A percentile compares a stretch with the other conserved stretches of the same genome.
These are phyloP conservation scores for Porphyrio hochstetteri DNA, from an alignment of 2,113 vertebrate species.

Conservation along the genomic window DNA sequence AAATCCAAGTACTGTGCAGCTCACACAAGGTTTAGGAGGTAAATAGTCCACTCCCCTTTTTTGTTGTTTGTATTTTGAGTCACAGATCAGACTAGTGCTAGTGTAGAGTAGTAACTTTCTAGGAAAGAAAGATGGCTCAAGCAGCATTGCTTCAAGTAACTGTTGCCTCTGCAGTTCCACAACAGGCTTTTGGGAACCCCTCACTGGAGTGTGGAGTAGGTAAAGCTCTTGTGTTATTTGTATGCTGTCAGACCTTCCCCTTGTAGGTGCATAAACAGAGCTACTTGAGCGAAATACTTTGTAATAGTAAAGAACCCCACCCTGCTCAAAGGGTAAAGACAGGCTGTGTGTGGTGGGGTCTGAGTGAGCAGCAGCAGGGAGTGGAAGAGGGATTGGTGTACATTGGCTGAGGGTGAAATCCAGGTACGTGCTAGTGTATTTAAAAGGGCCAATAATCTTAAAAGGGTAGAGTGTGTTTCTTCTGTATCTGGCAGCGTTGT, in stretches of 20 bases:
- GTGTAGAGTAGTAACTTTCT: background rate
- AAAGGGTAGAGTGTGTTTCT: background rate
- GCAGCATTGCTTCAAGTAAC: background rate
- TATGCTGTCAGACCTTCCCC: background rate
- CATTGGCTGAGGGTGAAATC: background rate
- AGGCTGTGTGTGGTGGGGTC: rapidly evolving
- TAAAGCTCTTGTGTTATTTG: background rate
- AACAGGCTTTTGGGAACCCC: background rate
- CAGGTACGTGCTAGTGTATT: background rate
- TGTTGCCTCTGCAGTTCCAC: background rate
- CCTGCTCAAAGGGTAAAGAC: too few species aligned
- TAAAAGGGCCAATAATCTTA: background rate
- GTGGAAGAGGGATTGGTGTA: background rate
- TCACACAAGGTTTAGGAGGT: background rate
- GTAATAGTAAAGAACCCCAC: background rate
- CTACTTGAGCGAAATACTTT: background rate
- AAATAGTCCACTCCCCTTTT: rapidly evolving
- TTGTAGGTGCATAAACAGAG: background rate
- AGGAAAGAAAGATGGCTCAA: background rate
- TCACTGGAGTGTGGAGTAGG: background rate
- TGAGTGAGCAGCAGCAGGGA: background rate
- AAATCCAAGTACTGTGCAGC: background rate
- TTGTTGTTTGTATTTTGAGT: background rate
- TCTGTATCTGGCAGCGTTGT: background rate
- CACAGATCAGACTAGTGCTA: background rate